phyloP scores from a whole-genome alignment of 1,140 invertebrate genomes.

The Bombyx mandarina region DNA sequence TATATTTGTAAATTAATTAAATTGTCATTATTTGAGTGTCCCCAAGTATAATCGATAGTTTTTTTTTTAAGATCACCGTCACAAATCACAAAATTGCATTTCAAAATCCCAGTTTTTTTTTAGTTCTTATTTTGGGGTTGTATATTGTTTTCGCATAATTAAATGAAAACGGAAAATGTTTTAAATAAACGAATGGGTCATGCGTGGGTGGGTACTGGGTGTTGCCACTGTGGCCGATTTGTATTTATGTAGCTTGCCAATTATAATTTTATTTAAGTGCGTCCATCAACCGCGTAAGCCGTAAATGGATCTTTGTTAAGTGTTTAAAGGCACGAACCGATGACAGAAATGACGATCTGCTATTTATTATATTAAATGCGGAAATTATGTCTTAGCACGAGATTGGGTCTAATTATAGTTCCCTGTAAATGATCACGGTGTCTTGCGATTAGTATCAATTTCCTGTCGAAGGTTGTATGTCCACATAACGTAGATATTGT shows the following conservation, averaged over 20 bases:
- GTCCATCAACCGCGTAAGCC: background rate
- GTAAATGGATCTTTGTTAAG: conserved; percentile 32
- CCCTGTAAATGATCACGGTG: too few relatives aligned
- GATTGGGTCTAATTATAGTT: too few relatives aligned
- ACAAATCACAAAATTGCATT: conserved; percentile 69
- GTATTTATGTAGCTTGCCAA: conserved; percentile 6
- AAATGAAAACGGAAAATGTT: conserved; percentile 23
- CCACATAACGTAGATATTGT: conserved; percentile 58
- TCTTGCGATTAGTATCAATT: conserved; percentile 30
- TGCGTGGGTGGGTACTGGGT: conserved; percentile 45
- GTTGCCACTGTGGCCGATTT: conserved; percentile 26
- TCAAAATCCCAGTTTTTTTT: conserved; percentile 7
- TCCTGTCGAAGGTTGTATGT: conserved; percentile 67
- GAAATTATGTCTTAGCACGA: too few relatives aligned
- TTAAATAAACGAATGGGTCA: conserved; percentile 44
- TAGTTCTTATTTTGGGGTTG: conserved; percentile 18
- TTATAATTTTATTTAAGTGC: background rate
- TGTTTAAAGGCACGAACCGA: too few relatives aligned
- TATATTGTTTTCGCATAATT: conserved; percentile 53
- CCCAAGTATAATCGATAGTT: conserved; percentile 51
- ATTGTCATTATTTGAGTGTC: conserved; percentile 63
- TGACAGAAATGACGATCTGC: too few relatives aligned
- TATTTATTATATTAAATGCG: too few relatives aligned
- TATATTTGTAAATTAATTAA: conserved; percentile 63
- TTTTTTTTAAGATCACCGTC: conserved; percentile 61